phyloP scores from a whole-genome alignment of 2,888 invertebrate genomes.

The Temnothorax rugatulus region DNA sequence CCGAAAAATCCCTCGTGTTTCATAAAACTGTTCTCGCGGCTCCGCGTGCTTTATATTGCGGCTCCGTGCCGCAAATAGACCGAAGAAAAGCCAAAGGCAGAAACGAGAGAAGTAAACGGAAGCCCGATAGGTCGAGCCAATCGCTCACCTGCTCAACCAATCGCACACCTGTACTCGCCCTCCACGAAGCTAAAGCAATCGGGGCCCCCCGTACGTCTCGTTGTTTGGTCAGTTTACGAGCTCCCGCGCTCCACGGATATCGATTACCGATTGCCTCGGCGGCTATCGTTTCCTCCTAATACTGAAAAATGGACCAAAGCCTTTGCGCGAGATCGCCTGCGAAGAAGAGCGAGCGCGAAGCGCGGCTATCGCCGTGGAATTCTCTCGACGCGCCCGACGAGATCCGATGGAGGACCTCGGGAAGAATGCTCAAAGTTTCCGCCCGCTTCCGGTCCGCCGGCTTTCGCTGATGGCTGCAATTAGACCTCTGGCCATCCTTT shows the following conservation, averaged over 20 bases:
- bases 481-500: conserved; percentile 48
- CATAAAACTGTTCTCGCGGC: conserved; percentile 48
- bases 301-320: conserved; percentile 71
- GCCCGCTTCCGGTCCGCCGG: conserved; percentile 44
- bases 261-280: conserved; percentile 70
- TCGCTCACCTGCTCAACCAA: conserved; percentile 71
- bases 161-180: conserved; percentile 68
- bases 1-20: conserved; percentile 47
- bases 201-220: conserved; percentile 65
- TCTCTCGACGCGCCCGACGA: conserved; percentile 43
- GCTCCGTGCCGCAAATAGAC: conserved; percentile 48
- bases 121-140: conserved; percentile 62
- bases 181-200: conserved; percentile 69
- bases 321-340: conserved; percentile 60
- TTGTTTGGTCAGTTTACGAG: conserved; percentile 75
- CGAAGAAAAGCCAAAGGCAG: conserved; percentile 57
- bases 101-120: conserved; percentile 53
- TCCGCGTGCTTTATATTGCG: conserved; percentile 33
- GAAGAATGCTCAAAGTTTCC: conserved; percentile 57
- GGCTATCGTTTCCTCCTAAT: conserved; percentile 70
- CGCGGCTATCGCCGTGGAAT: conserved; percentile 54
- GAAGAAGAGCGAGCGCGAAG: conserved; percentile 55
- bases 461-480: conserved; percentile 52
- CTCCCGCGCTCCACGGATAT: conserved; percentile 68
- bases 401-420: conserved; percentile 32